Evolutionary conservation across 2,113 vertebrate species (phyloP).

Genomic region (Aphyosemion australe): DNA sequence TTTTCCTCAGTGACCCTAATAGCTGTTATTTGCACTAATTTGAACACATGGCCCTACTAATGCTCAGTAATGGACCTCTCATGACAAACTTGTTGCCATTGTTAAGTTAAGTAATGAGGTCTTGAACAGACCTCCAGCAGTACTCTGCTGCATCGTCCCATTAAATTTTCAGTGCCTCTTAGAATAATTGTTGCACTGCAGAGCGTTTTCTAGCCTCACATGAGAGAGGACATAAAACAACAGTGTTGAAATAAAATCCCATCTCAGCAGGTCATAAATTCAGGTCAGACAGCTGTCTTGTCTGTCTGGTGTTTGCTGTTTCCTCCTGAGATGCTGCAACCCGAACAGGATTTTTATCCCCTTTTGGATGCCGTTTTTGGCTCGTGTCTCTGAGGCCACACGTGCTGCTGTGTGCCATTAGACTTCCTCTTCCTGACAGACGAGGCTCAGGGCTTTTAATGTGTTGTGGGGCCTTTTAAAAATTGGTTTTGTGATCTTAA

Average conservation of each 20-base stretch:
- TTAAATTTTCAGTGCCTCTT: constrained; percentile 11
- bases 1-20: not conserved
- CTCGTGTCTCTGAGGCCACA: not conserved
- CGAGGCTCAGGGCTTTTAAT: constrained; percentile 9
- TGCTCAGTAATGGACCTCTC: constrained; percentile 13
- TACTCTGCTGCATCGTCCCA: not conserved
- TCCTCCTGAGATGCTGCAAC: constrained; percentile 25
- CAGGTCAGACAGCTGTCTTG: constrained; percentile 27
- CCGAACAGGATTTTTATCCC: not conserved
- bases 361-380: not conserved
- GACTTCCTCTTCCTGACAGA: constrained; percentile 6
- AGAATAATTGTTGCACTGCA: constrained; percentile 4
- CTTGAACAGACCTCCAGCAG: constrained; percentile 10
- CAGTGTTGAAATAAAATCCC: constrained; percentile 19
- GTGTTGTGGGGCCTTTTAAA: not conserved
- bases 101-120: constrained; percentile 19
- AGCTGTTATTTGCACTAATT: not conserved
- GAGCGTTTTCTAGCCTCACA: not conserved
- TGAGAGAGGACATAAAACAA: not conserved
- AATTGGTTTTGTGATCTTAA: not conserved
- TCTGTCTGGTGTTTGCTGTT: constrained; percentile 13
- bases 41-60: not conserved
- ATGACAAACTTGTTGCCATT: constrained; percentile 19
- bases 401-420: constrained; percentile 11
- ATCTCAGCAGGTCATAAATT: constrained; percentile 19